These are phyloP conservation scores for Micrastur ruficollis DNA, from an alignment of 2,797 vertebrate genomes.

Conservation along the genomic window DNA sequence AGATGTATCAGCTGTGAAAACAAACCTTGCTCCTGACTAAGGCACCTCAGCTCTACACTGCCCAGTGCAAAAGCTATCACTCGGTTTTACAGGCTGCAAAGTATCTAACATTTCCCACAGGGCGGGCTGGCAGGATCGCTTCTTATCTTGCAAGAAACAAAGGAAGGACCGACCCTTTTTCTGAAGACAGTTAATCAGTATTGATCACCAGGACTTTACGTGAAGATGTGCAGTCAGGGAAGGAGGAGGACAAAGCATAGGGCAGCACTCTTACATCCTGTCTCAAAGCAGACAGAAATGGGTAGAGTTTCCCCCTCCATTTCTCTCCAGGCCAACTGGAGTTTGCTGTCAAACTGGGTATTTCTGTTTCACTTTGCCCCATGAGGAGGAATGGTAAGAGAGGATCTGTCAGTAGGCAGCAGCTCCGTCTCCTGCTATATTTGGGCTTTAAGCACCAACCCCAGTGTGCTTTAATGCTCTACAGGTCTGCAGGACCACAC, in stretches of 20 bases:
- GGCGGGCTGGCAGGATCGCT: not conserved
- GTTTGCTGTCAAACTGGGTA: not conserved
- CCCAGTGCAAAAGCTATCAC: not conserved
- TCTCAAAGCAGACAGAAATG: not conserved
- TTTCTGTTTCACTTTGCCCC: not conserved
- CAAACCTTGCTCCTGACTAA: not conserved
- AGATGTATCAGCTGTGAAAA: not conserved
- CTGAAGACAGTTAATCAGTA: not conserved
- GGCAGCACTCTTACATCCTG: not conserved
- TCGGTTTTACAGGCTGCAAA: not conserved
- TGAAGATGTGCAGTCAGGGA: not conserved
- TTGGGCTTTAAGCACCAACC: not conserved
- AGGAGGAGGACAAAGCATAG: not conserved
- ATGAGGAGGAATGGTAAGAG: not conserved
- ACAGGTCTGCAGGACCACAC: rapidly evolving
- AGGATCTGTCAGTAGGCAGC: not conserved
- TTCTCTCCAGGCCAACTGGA: not conserved
- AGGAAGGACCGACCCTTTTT: not conserved
- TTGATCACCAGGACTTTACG: not conserved
- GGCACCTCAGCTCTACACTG: not conserved
- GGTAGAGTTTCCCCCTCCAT: not conserved
- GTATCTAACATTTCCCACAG: not conserved
- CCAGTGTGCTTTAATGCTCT: not conserved
- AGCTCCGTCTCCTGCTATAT: not conserved
- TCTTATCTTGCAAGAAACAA: slow-evolving; percentile 16